Evolutionary conservation across 1,140 invertebrate genomes (phyloP), one percentile per base, ranked within the genome.

Genomic region (Aphelenchoides besseyi): DNA sequence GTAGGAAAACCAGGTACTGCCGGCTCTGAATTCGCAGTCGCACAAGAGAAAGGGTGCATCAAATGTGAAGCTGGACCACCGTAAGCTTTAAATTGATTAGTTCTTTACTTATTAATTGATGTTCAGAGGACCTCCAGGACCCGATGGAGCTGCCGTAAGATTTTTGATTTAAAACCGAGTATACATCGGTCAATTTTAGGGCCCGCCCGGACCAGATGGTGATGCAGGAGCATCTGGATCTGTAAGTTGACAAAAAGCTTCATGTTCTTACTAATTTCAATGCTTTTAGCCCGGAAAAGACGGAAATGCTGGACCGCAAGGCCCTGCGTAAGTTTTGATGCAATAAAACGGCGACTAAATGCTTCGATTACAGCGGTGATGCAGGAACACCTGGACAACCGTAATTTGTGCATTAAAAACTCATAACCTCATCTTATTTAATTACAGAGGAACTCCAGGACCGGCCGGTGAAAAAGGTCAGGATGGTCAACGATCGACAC

Each of bases 31-130:
- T 1, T 36, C 30, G 63, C 30, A 33, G 12, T 12, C 26, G 12
- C 16, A 16, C 18, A 8, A 33, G 5, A 59, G 18, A 35, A 35
- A 53, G 63, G 30, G 9, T 74, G 73, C 52, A 55, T 77, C 3
- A 36, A 75, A 37, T 74, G 73, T 57, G 70, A 59, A 8, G 74
- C 74, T 30, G 74, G 74, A n/a, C 61, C 74, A 32, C 68, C 36
- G 74, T 75, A 32, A 2, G 32, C 5, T 33, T 63, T 23, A 52
- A 61, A 16, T 66, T 33, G 1, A 26, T 57, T 36, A 74, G 74
- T 53, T 41, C 67, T 55, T 3, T 16, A 23, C 32, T 32, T 12
- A 36, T 29, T 68, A 29, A 55, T 41, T 32, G 29, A 26, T 36
- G n/a, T 68, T 26, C 37, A 5, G n/a, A n/a, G 74, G 74, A 0